Evolutionary conservation across 2,113 vertebrate species (phyloP), one percentile per base, ranked within the genome.

Genomic region (Eurypyga helias): DNA sequence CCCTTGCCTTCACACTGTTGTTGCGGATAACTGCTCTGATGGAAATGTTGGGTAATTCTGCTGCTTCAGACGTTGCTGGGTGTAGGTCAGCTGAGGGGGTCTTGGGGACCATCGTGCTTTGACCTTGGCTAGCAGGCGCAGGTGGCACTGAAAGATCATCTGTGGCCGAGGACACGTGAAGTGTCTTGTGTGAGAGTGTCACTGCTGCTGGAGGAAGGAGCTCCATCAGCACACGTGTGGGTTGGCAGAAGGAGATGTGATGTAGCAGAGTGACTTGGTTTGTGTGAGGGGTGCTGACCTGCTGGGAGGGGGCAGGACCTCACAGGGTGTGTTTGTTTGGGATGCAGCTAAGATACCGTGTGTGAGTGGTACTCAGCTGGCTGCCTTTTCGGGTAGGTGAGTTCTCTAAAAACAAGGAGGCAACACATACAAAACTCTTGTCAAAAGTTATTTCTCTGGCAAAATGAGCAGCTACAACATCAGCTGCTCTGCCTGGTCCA

Each of bases 241-340:
- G 7, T 7, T 81, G 60, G 41, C 20, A n/a, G 64, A 20, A 36
- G 5, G 65, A 43, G 46, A 9, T 0, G 16, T 43, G 60, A 10
- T 41, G 60, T 5, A 4, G 52, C 11, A 31, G 21, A 21, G n/a
- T 12, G 51, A 23, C 15, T 34, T 6, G 3, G 48, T 26, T 28
- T 61, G n/a, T 65, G 34, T 31, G 43, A 33, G 48, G 48, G 16
- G 16, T 49, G 34, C 52, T 90, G 83, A 16, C 11, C 66, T 87
- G 51, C 36, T 29, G 3, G 7, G 38, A 43, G 54, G 41, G 72
- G 64, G 54, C 52, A 48, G 55, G 54, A 31, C 45, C 54, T 82
- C 0, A 0, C 33, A 48, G 16, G 11, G 23, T 2, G 10, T 43
- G 33, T 48, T 64, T 2, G 0, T 38, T 23, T 14, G 11, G n/a